A percentile compares a stretch with the other conserved stretches of the same genome.
Conservation (phyloP, 2,888 invertebrate species). For the Dermolepida albohirtum region DNA sequence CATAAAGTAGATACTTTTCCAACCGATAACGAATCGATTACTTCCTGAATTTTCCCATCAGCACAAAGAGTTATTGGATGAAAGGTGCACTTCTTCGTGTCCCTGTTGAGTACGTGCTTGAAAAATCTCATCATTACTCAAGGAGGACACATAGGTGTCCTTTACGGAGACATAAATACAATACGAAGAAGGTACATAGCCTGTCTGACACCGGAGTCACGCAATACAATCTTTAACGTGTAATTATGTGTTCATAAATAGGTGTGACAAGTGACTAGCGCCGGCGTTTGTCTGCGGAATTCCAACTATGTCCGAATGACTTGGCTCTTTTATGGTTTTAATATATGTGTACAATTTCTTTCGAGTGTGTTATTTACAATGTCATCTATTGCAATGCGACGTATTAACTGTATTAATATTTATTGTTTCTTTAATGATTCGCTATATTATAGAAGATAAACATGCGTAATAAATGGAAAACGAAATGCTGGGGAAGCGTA, state of each 20-base stretch:
- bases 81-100: no score
- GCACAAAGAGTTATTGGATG: no score
- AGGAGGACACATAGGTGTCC: not conserved
- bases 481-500: no score
- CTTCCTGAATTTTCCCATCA: no score
- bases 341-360: conserved; percentile 19
- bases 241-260: conserved; percentile 50
- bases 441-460: no score
- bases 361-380: conserved; percentile 23
- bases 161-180: no score
- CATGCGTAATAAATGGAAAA: no score
- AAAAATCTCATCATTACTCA: not conserved
- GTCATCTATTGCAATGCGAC: conserved; percentile 17
- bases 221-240: conserved; percentile 44
- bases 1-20: conserved; percentile 20
- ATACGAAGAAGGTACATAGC: conserved; percentile 16
- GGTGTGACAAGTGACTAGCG: conserved; percentile 51
- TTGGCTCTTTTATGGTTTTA: conserved; percentile 29
- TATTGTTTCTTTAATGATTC: no score
- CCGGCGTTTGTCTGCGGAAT: conserved; percentile 53
- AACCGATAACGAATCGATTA: conserved; percentile 15
- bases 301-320: conserved; percentile 46
- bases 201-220: conserved; percentile 33
- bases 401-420: no score
- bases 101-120: no score